Conservation (phyloP, 2,113 vertebrate species). For the Hypanus sabinus region DNA sequence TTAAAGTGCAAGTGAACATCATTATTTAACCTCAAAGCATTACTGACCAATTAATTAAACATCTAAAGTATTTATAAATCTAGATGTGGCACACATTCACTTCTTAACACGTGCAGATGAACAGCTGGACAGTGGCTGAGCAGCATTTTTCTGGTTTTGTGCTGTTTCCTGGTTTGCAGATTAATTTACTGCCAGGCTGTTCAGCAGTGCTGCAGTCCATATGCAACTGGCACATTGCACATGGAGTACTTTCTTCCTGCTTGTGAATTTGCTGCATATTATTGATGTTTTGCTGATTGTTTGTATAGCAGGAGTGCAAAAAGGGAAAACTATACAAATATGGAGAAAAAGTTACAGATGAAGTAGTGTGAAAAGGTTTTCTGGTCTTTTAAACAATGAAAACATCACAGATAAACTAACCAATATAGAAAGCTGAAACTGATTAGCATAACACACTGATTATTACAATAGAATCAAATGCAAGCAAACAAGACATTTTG, state of each 20-base stretch:
- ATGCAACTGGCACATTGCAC: neutral
- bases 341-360: neutral
- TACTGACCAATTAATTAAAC: neutral
- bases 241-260: neutral
- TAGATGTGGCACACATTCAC: neutral
- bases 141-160: neutral
- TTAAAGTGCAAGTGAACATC: neutral
- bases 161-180: neutral
- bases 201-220: neutral
- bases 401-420: neutral
- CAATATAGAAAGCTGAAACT: neutral
- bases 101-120: neutral
- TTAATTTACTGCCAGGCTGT: neutral
- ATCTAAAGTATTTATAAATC: neutral
- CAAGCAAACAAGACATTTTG: neutral
- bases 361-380: neutral
- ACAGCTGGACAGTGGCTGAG: neutral
- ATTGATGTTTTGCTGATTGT: neutral
- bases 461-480: slow-evolving; percentile 38
- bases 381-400: neutral
- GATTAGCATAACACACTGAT: too few species aligned
- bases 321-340: neutral
- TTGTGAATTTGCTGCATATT: neutral
- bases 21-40: neutral
- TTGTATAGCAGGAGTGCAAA: neutral